Evolutionary conservation across 2,888 invertebrate genomes (phyloP).

Genomic region (Cephus rjabovi): DNA sequence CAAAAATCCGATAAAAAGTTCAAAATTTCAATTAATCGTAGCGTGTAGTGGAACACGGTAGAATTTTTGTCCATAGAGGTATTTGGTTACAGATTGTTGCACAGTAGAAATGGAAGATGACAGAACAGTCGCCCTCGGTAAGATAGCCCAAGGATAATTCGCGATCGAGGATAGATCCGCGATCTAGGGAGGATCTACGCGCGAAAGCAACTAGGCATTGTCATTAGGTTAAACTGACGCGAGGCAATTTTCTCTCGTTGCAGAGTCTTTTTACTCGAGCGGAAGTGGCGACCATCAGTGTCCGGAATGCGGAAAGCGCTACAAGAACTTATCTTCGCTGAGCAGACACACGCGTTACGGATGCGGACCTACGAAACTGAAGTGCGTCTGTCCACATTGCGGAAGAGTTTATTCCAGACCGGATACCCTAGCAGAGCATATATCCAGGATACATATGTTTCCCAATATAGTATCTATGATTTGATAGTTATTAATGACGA

Average conservation of each 20-base stretch:
- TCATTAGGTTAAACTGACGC: conserved; percentile 29
- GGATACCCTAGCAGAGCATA: conserved; percentile 53
- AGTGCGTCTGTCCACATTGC: conserved; percentile 52
- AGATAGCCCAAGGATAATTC: background rate
- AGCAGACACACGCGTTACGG: conserved; percentile 57
- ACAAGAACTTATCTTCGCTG: conserved; percentile 56
- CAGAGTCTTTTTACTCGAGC: conserved; percentile 40
- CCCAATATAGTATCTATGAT: conserved; percentile 29
- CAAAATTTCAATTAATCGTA: background rate
- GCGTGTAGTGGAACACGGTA: background rate
- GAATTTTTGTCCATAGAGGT: background rate
- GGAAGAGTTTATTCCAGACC: conserved; percentile 53
- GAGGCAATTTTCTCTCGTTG: conserved; percentile 46
- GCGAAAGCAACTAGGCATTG: background rate
- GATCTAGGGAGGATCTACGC: no score
- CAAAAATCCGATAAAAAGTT: background rate
- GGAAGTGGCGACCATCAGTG: conserved; percentile 44
- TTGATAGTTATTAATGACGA: conserved; percentile 8
- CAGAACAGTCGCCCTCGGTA: background rate
- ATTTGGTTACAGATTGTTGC: background rate
- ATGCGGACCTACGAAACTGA: conserved; percentile 54
- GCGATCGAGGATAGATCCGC: background rate
- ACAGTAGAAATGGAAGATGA: background rate
- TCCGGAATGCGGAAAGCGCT: conserved; percentile 50
- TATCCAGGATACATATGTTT: conserved; percentile 40